phyloP scores from a whole-genome alignment of 2,797 vertebrate species.

The Pseudochirops cupreus region DNA sequence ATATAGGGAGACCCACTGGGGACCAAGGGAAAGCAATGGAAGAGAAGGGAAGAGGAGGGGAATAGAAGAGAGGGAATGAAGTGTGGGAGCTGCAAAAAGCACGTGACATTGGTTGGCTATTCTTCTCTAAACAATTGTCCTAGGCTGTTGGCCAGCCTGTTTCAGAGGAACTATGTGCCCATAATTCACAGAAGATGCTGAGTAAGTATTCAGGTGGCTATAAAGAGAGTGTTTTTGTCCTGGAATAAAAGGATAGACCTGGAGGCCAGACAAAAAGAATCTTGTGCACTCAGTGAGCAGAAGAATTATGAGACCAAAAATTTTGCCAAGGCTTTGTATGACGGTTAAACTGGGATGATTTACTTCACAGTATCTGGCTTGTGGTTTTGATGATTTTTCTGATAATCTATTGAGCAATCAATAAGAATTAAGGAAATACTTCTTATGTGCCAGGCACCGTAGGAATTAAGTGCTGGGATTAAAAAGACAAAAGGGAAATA shows the following conservation, averaged over 20 bases:
- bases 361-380: neutral
- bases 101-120: neutral
- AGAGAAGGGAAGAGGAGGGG: neutral
- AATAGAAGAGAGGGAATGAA: neutral
- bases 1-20: neutral
- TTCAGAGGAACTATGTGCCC: neutral
- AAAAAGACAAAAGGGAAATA: neutral
- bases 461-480: neutral
- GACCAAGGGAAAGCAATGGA: neutral
- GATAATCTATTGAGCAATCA: neutral
- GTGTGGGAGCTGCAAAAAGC: neutral
- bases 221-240: neutral
- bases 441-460: neutral
- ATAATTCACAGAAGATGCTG: neutral
- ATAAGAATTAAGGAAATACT: neutral
- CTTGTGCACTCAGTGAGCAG: neutral
- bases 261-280: neutral
- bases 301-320: neutral
- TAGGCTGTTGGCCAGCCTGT: neutral
- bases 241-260: neutral
- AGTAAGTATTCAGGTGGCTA: neutral
- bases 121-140: neutral
- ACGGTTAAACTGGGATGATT: neutral
- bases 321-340: neutral
- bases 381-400: neutral